phyloP scores from a whole-genome alignment of 1,140 invertebrate species.

The Metopolophium dirhodum region DNA sequence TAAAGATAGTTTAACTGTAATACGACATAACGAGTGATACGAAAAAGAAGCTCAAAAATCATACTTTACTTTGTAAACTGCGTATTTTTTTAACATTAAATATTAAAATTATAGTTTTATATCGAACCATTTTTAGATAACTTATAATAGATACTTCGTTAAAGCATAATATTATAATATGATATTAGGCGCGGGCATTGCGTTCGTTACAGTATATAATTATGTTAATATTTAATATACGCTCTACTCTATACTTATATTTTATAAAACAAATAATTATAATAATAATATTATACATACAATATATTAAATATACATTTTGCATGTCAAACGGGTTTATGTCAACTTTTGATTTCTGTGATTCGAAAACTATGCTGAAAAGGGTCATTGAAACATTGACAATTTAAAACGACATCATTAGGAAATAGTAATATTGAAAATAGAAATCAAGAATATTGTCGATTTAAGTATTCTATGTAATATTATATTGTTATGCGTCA shows the following conservation, averaged over 20 bases:
- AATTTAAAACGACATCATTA: background rate
- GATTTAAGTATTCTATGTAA: background rate
- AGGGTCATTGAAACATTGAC: background rate
- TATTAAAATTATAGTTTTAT: background rate
- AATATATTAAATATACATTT: background rate
- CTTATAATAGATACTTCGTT: background rate
- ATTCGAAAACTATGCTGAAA: background rate
- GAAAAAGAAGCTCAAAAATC: background rate
- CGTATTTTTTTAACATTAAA: background rate
- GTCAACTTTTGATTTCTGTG: background rate
- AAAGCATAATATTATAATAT: background rate
- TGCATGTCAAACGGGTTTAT: too few species aligned
- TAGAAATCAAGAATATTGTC: background rate
- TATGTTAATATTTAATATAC: background rate
- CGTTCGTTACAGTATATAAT: background rate
- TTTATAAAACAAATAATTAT: background rate
- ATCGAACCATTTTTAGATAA: background rate
- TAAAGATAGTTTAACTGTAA: too few species aligned
- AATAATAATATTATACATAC: too few species aligned
- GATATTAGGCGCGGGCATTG: background rate
- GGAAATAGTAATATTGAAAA: background rate
- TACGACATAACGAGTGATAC: too few species aligned
- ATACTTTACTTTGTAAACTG: background rate
- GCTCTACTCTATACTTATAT: background rate
- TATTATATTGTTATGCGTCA: background rate